These are phyloP conservation scores for Thera britannica DNA, from an alignment of 2,888 invertebrate genomes.

Conservation along the genomic window DNA sequence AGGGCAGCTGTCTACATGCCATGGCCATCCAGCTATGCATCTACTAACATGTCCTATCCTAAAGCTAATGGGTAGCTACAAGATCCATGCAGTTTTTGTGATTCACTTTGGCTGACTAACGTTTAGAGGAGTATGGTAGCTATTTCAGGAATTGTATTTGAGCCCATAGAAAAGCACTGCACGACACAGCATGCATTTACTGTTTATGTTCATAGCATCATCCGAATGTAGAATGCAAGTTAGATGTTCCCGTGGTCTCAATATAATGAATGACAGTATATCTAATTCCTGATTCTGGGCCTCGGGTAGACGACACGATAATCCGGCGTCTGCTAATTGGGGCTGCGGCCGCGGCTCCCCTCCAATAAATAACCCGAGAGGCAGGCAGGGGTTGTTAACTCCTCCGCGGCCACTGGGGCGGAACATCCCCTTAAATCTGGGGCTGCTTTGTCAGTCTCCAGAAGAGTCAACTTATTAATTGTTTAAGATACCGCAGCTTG, in stretches of 20 bases:
- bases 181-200: neutral
- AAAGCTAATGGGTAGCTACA: too few species aligned
- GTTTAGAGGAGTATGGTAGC: too few species aligned
- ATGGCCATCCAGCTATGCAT: too few species aligned
- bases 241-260: neutral
- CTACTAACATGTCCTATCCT: neutral
- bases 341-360: slow-evolving; percentile 12
- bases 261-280: neutral
- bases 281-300: slow-evolving; percentile 8
- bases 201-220: too few species aligned
- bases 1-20: neutral
- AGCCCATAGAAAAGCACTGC: too few species aligned
- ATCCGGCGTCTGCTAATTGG: slow-evolving; percentile 25
- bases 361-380: slow-evolving; percentile 20
- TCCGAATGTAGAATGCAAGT: neutral
- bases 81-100: too few species aligned
- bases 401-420: neutral
- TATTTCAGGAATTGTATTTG: too few species aligned
- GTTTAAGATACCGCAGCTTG: slow-evolving; percentile 1
- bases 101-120: too few species aligned
- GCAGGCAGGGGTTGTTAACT: slow-evolving; percentile 8
- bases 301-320: slow-evolving; percentile 20
- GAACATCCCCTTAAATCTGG: slow-evolving; percentile 2
- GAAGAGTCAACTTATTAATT: slow-evolving; percentile 13
- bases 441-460: neutral